A percentile compares a stretch with the other conserved stretches of the same genome.
Conservation (phyloP, 2,113 vertebrate genomes). For the Neoarius graeffei region DNA sequence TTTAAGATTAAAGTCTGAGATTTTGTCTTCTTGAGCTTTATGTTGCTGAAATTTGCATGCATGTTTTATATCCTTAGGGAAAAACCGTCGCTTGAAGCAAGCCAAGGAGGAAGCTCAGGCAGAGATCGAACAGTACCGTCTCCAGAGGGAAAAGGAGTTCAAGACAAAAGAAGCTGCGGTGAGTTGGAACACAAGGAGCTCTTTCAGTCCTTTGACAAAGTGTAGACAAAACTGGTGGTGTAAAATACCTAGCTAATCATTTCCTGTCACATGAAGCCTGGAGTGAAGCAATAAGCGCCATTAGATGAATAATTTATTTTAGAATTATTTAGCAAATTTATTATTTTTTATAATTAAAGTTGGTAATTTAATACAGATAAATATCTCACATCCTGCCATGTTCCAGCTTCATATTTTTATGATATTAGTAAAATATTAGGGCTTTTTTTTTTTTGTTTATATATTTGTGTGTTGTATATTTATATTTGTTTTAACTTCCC, state of each 20-base stretch:
- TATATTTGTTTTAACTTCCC: background rate
- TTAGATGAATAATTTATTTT: background rate
- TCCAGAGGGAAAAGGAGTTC: constrained; percentile 96
- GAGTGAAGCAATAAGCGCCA: background rate
- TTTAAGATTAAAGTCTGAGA: background rate
- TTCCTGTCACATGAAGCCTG: background rate
- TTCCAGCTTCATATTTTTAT: background rate
- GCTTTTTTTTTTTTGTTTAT: background rate
- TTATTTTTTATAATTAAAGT: background rate
- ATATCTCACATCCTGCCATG: background rate
- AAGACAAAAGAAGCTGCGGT: constrained; percentile 94
- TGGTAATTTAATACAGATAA: background rate
- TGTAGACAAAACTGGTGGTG: background rate
- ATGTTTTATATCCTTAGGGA: constrained; percentile 73
- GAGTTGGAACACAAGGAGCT: constrained; percentile 40
- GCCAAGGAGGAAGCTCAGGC: constrained; percentile 98
- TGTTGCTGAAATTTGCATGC: background rate
- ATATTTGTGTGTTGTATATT: background rate
- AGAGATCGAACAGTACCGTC: constrained; percentile 95
- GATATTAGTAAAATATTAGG: background rate
- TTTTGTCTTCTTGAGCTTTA: background rate
- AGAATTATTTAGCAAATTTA: background rate
- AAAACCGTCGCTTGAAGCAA: constrained; percentile 94
- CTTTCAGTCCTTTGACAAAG: background rate
- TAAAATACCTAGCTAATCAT: background rate